Evolutionary conservation across 2,113 vertebrate species (phyloP), one percentile per base, ranked within the genome.

Genomic region (Corydoras sp.): DNA sequence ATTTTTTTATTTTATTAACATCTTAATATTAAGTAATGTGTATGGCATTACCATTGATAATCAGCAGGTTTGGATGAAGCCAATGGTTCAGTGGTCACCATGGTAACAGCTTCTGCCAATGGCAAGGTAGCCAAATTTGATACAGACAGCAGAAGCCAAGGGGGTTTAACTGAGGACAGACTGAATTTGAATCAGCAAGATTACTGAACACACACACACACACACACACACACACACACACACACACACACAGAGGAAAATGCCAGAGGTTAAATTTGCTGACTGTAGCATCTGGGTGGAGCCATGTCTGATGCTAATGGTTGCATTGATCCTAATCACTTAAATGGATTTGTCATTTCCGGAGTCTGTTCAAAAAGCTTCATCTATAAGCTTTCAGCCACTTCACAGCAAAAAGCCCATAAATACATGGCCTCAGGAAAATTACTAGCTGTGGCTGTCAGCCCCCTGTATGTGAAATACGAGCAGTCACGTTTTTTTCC

Each of bases 91-190:
- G 51, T 15, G 56, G 56, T 69, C 43, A 51, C 58, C 68, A 69
- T 69, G 58, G 68, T 51, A 69, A 69, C 68, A 69, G 30, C 32
- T 51, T 7, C 9, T 1, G 24, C 68, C 68, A 69, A 31, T 51
- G 15, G 58, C 9, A 12, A 58, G 32, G 55, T n/a, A 55, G 32
- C 30, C 66, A 9, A 15, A 60, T 69, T 69, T 69, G 15, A 31
- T 30, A 31, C 58, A 29, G 67, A 69, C 35, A 30, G 58, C 43
- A 31, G 4, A 60, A 29, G 56, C 54, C 51, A 53, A 56, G 54
- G 2, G 14, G 35, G 65, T 56, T 67, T 43, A 67, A 56, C 51
- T 56, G 14, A 67, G 65, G 30, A 30, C 65, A 67, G 65, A 35
- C 4, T 14, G 11, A 68, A 62, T 70, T n/a, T 59, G 59, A 59